These are phyloP conservation scores for Syrphus vitripennis DNA, from an alignment of 2,888 invertebrate species.

Conservation along the genomic window DNA sequence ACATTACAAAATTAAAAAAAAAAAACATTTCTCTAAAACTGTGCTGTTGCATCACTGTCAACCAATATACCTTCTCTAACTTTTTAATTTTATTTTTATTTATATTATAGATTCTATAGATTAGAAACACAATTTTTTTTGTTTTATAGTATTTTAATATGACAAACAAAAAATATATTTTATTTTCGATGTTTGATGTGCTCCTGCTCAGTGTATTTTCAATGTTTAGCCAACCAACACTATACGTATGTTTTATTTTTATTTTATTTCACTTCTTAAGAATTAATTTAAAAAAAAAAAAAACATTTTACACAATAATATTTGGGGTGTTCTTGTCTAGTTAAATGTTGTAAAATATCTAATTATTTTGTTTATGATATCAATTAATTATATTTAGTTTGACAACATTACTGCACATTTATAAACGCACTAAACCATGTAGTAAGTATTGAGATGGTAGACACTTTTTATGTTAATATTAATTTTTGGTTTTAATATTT, in stretches of 20 bases:
- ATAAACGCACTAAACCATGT: conserved; percentile 24
- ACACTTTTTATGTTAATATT: neutral
- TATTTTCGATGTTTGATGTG: conserved; percentile 47
- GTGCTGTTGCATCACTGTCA: conserved; percentile 68
- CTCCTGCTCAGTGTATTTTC: neutral
- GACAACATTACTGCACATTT: conserved; percentile 7
- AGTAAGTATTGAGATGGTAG: neutral
- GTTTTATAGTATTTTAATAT: neutral
- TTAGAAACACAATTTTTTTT: conserved; percentile 18
- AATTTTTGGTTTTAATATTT: neutral
- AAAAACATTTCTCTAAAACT: conserved; percentile 53
- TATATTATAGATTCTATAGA: conserved; percentile 22
- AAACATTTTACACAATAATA: conserved; percentile 23
- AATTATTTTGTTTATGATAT: neutral
- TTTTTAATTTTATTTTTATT: conserved; percentile 38
- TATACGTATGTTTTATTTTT: conserved; percentile 19
- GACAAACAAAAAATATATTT: conserved; percentile 7
- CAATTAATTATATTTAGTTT: neutral
- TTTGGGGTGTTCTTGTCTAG: conserved; percentile 28
- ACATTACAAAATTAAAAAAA: conserved; percentile 46
- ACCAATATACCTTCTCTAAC: conserved; percentile 34
- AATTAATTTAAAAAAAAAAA: conserved; percentile 50
- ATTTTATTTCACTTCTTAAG: conserved; percentile 19
- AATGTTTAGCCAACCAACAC: conserved; percentile 27
- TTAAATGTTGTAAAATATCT: conserved; percentile 57